Evolutionary conservation across 2,113 vertebrate genomes (phyloP).

Genomic region (Etheostoma cragini): DNA sequence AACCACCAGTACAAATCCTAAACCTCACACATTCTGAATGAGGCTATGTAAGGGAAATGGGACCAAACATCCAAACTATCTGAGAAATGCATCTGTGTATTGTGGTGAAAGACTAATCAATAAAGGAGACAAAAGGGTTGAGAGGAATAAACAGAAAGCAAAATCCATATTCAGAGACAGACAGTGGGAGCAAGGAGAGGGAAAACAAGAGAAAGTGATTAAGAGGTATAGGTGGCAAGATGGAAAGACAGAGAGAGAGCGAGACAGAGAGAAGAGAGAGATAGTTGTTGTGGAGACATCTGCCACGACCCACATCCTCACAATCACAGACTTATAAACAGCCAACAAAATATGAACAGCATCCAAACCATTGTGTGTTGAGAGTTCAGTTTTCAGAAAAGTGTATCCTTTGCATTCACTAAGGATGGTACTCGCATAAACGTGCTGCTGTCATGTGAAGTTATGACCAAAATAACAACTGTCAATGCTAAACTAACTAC

Average conservation of each 20-base stretch:
- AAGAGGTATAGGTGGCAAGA: conserved; percentile 3
- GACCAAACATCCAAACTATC: conserved; percentile 40
- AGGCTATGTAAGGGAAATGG: conserved; percentile 46
- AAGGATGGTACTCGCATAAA: conserved; percentile 19
- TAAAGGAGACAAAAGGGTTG: conserved; percentile 29
- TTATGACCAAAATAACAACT: conserved; percentile 42
- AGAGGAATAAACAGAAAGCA: conserved; percentile 21
- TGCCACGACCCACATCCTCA: conserved; percentile 45
- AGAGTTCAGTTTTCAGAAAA: conserved; percentile 42
- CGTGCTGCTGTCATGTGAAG: conserved; percentile 25
- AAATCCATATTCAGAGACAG: conserved; percentile 20
- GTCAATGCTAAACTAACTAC: conserved; percentile 29
- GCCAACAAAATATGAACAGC: conserved; percentile 63
- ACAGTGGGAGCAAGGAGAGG: conserved; percentile 5
- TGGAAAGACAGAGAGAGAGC: conserved; percentile 1
- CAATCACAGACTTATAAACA: conserved; percentile 66
- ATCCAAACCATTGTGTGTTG: conserved; percentile 45
- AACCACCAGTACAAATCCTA: conserved; percentile 5
- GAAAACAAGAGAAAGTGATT: not conserved
- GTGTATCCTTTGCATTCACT: conserved; percentile 15
- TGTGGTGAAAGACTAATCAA: conserved; percentile 38
- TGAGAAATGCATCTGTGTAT: conserved; percentile 45
- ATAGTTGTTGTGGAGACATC: conserved; percentile 43
- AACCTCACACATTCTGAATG: conserved; percentile 12
- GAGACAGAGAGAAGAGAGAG: conserved; percentile 4